Base-by-base conservation (phyloP, 2,888 invertebrate genomes). In the Melinaea marsaeus region DNA sequence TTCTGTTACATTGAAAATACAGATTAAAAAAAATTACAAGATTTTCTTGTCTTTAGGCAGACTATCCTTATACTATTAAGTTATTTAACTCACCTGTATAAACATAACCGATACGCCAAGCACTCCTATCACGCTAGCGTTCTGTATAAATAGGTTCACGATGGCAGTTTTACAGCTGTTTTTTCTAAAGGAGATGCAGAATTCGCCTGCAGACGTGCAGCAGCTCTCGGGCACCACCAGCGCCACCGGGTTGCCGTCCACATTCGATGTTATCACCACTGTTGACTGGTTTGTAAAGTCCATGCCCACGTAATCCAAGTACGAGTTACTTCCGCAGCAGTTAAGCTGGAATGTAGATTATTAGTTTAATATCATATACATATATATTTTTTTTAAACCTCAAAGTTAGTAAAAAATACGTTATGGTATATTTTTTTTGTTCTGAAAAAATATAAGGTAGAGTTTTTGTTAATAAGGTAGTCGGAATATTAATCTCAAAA, bases 81-180 rank as follows among this genome's bases (percentile, higher is more conserved):
- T 51, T 3, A 51, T 22, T 13, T 3, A 46, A 9, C 7, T 62
- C 64, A 90, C 90, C 75, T 86, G 83, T 58, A 89, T 87, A 71
- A 90, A 90, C 85, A 90, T 86, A 9, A 90, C 88, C 0, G 90
- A 90, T 0, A 90, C 79, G 1, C 90, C 89, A 4, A 90, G 74
- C 3, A 90, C 88, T 2, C 90, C 90, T 0, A 90, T 71, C 3
- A 90, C 83, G 11, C 80, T 85, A 1, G 87, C 72, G 56, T 90
- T 90, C 68, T 90, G 88, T 0, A 82, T 65, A 37, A 90, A 70
- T 37, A 81, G 69, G 11, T 76, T 79, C 7, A 79, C 79, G 55
- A 90, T 67, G 0, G 86, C 86, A 0, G 73, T 68, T 65, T 78
- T 83, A 66, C 89, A 90, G 37, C 85, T 80, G 0, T 68, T 74